Percentiles rank a stretch among this genome's conserved stretches.
Evolutionary conservation across 2,797 vertebrate species (phyloP).

Genomic region (Prunella strophiata): DNA sequence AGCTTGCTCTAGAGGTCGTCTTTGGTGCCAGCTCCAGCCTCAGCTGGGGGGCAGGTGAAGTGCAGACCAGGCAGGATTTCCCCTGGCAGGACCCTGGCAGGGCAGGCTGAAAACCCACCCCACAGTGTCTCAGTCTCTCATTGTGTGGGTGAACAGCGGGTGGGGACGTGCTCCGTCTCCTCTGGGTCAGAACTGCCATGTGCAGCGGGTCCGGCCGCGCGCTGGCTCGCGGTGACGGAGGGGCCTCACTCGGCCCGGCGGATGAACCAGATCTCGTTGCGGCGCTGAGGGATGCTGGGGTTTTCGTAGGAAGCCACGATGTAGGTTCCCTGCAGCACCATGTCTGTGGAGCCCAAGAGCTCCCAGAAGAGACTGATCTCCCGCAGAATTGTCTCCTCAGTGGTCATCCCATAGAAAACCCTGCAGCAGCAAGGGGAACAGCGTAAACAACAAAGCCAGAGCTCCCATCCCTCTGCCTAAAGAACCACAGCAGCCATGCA

Average conservation of each 20-base stretch:
- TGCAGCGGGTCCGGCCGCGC: neutral
- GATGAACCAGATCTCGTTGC: slow-evolving; percentile 90
- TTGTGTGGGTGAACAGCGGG: neutral
- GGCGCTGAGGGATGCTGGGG: slow-evolving; percentile 76
- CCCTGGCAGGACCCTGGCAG: neutral
- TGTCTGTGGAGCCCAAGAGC: slow-evolving; percentile 70
- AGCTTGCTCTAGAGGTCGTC: neutral
- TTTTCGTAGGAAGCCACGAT: slow-evolving; percentile 85
- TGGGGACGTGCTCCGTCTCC: neutral
- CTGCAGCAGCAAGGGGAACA: slow-evolving; percentile 29
- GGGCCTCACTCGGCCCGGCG: slow-evolving; percentile 38
- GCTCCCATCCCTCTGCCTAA: neutral
- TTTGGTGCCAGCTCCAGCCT: neutral
- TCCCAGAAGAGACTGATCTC: slow-evolving; percentile 83
- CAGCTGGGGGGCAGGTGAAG: neutral
- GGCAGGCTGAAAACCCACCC: neutral
- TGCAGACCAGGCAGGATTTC: neutral
- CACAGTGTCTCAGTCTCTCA: rapidly evolving
- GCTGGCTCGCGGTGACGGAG: neutral
- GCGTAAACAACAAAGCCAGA: neutral
- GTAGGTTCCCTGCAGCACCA: slow-evolving; percentile 71
- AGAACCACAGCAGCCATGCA: neutral
- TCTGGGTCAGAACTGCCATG: slow-evolving; percentile 39
- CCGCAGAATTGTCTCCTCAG: slow-evolving; percentile 80
- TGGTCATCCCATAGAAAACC: slow-evolving; percentile 79